A percentile compares a stretch with the other conserved stretches of the same genome.
Conservation (phyloP, 2,888 invertebrate genomes). For the Cerastis rubricosa region DNA sequence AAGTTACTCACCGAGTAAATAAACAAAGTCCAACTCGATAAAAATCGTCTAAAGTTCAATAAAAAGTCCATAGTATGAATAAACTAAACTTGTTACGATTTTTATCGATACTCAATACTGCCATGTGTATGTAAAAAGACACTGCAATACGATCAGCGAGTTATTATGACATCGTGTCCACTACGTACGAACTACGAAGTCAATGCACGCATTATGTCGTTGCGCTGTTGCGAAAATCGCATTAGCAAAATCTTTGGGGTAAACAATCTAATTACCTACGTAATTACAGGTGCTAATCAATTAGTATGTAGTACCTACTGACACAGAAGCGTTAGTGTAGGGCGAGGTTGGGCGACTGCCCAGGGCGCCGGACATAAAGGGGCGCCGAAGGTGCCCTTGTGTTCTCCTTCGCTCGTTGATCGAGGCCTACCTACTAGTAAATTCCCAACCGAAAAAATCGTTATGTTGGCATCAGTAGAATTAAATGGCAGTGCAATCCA, state of each 20-base stretch:
- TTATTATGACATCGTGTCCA: conserved; percentile 55
- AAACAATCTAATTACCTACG: conserved; percentile 57
- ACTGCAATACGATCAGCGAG: conserved; percentile 45
- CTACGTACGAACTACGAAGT: conserved; percentile 30
- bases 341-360: too few species aligned
- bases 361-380: too few species aligned
- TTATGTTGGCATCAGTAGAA: too few species aligned
- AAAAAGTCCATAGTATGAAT: conserved; percentile 7
- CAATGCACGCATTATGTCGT: conserved; percentile 48
- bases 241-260: conserved; percentile 60
- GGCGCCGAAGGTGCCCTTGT: too few species aligned
- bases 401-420: too few species aligned
- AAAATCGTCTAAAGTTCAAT: background rate
- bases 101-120: background rate
- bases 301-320: conserved; percentile 45
- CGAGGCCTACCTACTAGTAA: too few species aligned
- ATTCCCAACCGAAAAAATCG: too few species aligned
- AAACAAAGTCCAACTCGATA: background rate
- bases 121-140: conserved; percentile 19
- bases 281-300: conserved; percentile 56
- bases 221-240: conserved; percentile 54
- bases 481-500: too few species aligned
- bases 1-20: background rate
- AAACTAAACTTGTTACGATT: conserved; percentile 7
- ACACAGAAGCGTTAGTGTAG: conserved; percentile 22